Base-by-base conservation (phyloP, 2,888 invertebrate species). In the Chrysolina americana region DNA sequence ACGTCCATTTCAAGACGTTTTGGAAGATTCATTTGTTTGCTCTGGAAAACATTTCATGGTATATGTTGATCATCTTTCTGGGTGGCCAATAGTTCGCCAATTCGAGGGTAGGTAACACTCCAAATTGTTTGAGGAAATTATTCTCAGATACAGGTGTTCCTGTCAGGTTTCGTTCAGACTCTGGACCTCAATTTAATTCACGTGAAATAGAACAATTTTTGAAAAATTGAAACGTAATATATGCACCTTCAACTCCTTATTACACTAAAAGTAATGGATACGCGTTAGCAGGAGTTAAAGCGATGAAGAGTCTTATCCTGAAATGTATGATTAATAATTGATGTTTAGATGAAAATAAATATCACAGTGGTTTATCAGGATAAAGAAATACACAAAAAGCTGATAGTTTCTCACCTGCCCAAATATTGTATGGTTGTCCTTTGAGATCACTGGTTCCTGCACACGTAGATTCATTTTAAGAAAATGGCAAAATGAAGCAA, bases 321-420 rank as follows among this genome's bases (percentile, higher is more conserved):
- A 28, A 28, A 21, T 66, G 66, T 50, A 48, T 28, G 44, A 13
- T 48, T 48, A 28, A 66, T 66, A 5, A n/a, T n/a, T n/a, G 66
- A 28, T 15, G 23, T 28, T 23, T 66, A n/a, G n/a, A n/a, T n/a
- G n/a, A n/a, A 48, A 9, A 66, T 23, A 47, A 47, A 15, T 28
- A 48, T 50, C 28, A 48, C 19, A n/a, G 21, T 19, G 66, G 66
- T 10, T 48, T 48, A 23, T 66, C 48, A 23, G 66, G 48, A 48
- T 66, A 50, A 50, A 47, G 48, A 48, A 66, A 66, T 66, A 66
- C 50, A 11, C 66, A 21, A 19, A 66, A 66, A 66, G 4, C 66
- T 48, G 23, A 66, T 50, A 50, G 48, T 62, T 62, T 10, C 15
- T 62, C 23, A 28, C 28, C 36, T 28, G 36, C 62, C 21, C 62